Evolutionary conservation across 1,140 invertebrate species (phyloP).

Genomic region (Drosophila repleta): DNA sequence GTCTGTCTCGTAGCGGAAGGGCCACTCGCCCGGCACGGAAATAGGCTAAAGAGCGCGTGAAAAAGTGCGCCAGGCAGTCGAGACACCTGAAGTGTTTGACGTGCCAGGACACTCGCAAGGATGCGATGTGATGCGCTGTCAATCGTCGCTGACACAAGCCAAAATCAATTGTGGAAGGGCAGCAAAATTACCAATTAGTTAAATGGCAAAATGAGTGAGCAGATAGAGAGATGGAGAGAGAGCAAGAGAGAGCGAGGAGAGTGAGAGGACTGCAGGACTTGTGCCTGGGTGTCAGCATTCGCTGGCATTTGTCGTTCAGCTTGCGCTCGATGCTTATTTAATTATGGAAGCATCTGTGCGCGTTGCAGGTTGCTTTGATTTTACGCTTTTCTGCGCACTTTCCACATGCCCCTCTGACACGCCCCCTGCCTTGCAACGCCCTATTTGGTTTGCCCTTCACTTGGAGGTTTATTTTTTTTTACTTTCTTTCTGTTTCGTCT

Average conservation of each 20-base stretch:
- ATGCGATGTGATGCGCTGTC: constrained; percentile 42
- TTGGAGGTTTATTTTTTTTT: constrained; percentile 1
- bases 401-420: constrained; percentile 31
- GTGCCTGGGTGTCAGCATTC: constrained; percentile 58
- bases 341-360: constrained; percentile 80
- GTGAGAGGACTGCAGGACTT: constrained; percentile 26
- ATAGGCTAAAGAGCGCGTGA: constrained; percentile 77
- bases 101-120: constrained; percentile 43
- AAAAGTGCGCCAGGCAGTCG: constrained; percentile 47
- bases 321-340: constrained; percentile 67
- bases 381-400: constrained; percentile 77
- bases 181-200: constrained; percentile 76
- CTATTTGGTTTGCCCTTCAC: constrained; percentile 29
- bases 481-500: constrained; percentile 54
- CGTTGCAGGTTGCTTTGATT: constrained; percentile 75
- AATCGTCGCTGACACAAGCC: constrained; percentile 73
- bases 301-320: constrained; percentile 44
- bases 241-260: constrained; percentile 32
- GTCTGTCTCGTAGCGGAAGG: constrained; percentile 25
- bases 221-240: constrained; percentile 3
- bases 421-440: background rate
- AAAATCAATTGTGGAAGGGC: constrained; percentile 73
- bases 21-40: constrained; percentile 54
- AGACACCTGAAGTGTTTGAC: constrained; percentile 68
- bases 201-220: constrained; percentile 78